Evolutionary conservation across 2,888 invertebrate species (phyloP), one percentile per base, ranked within the genome.

Genomic region (Eueremaeus valkanovi): DNA sequence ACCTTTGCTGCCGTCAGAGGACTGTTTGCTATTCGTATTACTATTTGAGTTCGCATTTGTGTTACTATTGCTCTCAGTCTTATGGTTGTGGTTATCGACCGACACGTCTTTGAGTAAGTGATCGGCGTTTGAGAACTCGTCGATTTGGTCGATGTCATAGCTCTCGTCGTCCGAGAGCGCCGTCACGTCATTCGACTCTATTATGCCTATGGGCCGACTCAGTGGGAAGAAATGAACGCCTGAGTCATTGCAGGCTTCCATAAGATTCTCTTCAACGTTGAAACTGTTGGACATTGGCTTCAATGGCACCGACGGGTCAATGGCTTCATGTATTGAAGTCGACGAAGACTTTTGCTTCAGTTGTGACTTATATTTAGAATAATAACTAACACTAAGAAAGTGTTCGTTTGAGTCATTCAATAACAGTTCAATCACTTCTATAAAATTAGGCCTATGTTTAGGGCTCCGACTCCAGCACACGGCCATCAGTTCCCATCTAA

Each of bases 381-480:
- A 76, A 70, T 63, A 76, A 73, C 76, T 76, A 24, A 75, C 63
- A 29, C 66, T 42, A 33, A 72, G 27, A 87, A 92, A 85, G 27
- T 51, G 24, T 42, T 72, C 33, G 85, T 76, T 76, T 78, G 91
- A 87, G 80, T 88, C 87, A 66, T 89, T 87, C 79, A 90, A 86
- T 77, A 96, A 85, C 82, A 88, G 87, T 78, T 89, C 88, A 80
- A 92, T 90, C 27, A 80, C 73, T 72, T 80, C 79, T 81, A 92
- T 86, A 86, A 99, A 99, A 75, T 90, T 87, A 33, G 97, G 97
- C 76, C 98, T 87, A 73, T 87, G 86, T 45, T 86, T 85, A 0
- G 92, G 89, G 80, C 91, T 89, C 84, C 92, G 92, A 81, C 90
- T 88, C 98, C 98, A 99, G 84, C 96, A 97, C 78, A 88, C 87